A percentile compares a stretch with the other conserved stretches of the same genome.
These are phyloP conservation scores for Acanthosepion lycidas DNA, from an alignment of 2,888 invertebrate species.

Conservation along the genomic window DNA sequence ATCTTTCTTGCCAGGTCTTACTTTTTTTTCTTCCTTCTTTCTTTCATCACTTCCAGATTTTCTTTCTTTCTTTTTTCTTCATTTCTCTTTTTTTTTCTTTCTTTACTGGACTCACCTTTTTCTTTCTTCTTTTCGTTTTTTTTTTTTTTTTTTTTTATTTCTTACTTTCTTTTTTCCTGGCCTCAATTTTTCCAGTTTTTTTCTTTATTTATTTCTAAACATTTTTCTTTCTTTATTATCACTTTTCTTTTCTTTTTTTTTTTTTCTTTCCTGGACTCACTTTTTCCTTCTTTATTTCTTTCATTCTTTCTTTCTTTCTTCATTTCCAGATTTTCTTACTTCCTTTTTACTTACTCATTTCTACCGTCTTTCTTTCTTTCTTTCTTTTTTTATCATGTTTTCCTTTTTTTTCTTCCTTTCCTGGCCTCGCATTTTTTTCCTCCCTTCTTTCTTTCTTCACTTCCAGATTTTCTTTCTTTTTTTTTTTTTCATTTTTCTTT, in stretches of 20 bases:
- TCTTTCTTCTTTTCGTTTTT: background rate
- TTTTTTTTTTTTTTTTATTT: too few species aligned
- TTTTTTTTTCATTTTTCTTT: too few species aligned
- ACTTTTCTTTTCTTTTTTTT: background rate
- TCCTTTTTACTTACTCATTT: background rate
- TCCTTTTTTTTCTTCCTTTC: too few species aligned
- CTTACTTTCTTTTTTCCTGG: background rate
- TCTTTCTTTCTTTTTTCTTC: background rate
- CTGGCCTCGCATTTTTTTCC: too few species aligned
- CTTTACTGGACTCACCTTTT: background rate
- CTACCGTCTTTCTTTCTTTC: background rate
- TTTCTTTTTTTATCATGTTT: background rate
- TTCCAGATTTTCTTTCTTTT: too few species aligned
- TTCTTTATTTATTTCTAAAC: fast-evolving
- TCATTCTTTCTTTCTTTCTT: background rate
- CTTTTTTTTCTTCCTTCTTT: too few species aligned
- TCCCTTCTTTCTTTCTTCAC: too few species aligned
- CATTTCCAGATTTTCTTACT: too few species aligned
- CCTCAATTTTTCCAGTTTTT: background rate
- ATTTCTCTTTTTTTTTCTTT: background rate
- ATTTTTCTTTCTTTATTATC: background rate
- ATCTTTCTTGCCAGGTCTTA: background rate
- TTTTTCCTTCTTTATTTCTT: too few species aligned
- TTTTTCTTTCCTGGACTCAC: background rate
- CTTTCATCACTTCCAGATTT: too few species aligned